phyloP scores from a whole-genome alignment of 1,140 invertebrate genomes.

The Sinella curviseta region DNA sequence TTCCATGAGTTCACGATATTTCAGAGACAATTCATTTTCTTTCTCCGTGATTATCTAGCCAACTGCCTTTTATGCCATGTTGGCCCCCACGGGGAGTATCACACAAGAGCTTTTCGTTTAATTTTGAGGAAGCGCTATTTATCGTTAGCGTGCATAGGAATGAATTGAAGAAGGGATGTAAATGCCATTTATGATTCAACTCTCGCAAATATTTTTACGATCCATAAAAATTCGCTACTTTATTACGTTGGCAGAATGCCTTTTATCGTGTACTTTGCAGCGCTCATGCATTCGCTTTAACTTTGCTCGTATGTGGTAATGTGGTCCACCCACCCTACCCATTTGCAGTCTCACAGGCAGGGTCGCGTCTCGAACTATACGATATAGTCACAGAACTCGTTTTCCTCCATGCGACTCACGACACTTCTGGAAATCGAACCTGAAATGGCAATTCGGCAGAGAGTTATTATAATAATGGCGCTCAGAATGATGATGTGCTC shows the following conservation, averaged over 20 bases:
- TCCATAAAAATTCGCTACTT: conserved; percentile 27
- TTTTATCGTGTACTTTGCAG: not conserved
- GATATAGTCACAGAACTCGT: not conserved
- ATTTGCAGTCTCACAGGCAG: no score
- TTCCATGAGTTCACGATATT: not conserved
- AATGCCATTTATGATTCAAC: conserved; percentile 10
- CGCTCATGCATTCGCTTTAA: no score
- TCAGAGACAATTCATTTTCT: not conserved
- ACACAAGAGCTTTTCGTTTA: not conserved
- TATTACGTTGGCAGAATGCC: conserved; percentile 7
- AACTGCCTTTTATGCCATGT: not conserved
- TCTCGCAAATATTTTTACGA: conserved; percentile 21
- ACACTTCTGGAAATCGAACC: not conserved
- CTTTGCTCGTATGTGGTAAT: not conserved
- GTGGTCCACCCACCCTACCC: not conserved
- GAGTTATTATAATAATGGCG: not conserved
- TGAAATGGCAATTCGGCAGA: not conserved
- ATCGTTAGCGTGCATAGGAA: not conserved
- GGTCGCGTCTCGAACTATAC: no score
- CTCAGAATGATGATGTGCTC: not conserved
- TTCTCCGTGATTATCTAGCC: not conserved
- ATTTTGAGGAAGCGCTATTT: not conserved
- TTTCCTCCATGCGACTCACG: not conserved
- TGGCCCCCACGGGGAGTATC: not conserved
- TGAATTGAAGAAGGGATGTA: not conserved